Evolutionary conservation across 2,888 invertebrate species (phyloP), one percentile per base, ranked within the genome.

Genomic region (Spodoptera littoralis): DNA sequence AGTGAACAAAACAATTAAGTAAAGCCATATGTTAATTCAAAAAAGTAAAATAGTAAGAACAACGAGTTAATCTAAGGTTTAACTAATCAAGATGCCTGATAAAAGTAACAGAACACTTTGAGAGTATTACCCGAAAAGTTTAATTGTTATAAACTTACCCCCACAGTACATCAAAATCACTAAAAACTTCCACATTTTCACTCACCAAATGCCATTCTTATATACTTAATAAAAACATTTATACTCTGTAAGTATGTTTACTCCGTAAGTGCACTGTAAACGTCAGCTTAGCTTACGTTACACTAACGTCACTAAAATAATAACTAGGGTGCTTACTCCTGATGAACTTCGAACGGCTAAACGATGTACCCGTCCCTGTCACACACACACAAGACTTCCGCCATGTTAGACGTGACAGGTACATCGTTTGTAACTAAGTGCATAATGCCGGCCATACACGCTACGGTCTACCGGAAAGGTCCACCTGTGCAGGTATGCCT

Each of bases 1-100:
- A 49, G 49, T 49, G 49, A 49, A 49, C 49, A 49, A 49, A 49
- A 49, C 49, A 49, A 49, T 49, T 49, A 49, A 49, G 49, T 49
- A 49, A 49, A 47, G 47, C 47, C 47, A 47, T 47, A 47, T 47
- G 47, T 47, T 47, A 27, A 47, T 47, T 47, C 47, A 47, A 47
- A 47, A 47, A 47, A 47, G 47, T 47, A 47, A 47, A 47, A 47
- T 47, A 47, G 22, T 22, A 47, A 47, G 47, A 47, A 47, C 24
- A 47, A 47, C 50, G 41, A 50, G 13, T 30, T 41, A 50, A 50
- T 50, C 50, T 50, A 50, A 30, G 50, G 41, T 30, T 12, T 50
- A 41, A 41, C 36, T 50, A 50, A 30, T 50, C 36, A 50, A 50
- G 41, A 41, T 41, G 30, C 36, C 36, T 50, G 41, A 50, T 50